A percentile compares a stretch with the other conserved stretches of the same genome.
These are phyloP conservation scores for Antigone vipio DNA, from an alignment of 2,113 vertebrate genomes.

Conservation along the genomic window DNA sequence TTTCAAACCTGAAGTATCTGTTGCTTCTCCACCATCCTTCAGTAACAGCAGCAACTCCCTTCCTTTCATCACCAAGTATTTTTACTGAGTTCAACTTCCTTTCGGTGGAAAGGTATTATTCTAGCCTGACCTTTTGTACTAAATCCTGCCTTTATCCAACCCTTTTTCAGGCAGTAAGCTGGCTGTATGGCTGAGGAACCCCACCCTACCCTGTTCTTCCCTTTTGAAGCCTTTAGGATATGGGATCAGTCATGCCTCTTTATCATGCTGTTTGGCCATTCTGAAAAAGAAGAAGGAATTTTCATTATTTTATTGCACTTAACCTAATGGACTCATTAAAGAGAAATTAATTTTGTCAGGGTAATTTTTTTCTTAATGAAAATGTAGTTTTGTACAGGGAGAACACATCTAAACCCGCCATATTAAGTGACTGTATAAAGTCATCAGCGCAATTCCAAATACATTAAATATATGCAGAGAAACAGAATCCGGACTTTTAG, in stretches of 20 bases:
- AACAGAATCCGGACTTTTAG: background rate
- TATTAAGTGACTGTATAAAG: background rate
- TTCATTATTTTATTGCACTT: constrained; percentile 37
- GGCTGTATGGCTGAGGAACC: background rate
- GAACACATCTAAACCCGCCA: background rate
- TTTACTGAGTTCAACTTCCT: background rate
- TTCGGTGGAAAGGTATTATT: constrained; percentile 7
- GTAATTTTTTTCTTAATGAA: background rate
- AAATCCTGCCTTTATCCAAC: constrained; percentile 33
- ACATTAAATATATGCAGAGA: background rate
- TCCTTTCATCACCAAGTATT: background rate
- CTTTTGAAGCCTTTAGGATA: background rate
- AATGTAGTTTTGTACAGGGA: background rate
- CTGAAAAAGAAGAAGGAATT: constrained; percentile 13
- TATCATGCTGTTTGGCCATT: background rate
- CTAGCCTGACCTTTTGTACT: constrained; percentile 15
- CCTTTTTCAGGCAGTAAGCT: background rate
- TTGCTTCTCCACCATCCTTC: background rate
- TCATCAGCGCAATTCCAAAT: background rate
- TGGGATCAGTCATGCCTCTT: constrained; percentile 28
- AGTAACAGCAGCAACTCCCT: background rate
- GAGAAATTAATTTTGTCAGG: background rate
- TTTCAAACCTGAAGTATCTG: background rate
- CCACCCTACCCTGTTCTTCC: constrained; percentile 4
- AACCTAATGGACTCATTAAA: constrained; percentile 19